Evolutionary conservation across 2,797 vertebrate genomes (phyloP).

Genomic region (Cossypha polioptera): DNA sequence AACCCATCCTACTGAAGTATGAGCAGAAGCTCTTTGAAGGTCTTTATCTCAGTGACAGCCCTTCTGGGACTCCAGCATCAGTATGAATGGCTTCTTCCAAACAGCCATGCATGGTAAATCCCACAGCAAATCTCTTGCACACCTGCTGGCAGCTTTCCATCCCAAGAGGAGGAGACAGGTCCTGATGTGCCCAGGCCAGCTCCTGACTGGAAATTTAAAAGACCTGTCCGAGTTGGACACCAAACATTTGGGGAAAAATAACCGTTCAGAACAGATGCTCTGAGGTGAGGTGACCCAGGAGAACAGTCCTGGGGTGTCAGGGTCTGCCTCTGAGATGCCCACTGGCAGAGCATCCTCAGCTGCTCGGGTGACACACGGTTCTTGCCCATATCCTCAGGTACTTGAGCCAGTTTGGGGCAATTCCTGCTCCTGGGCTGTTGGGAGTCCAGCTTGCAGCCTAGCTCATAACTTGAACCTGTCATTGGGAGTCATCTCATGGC

Average conservation of each 20-base stretch:
- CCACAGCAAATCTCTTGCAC: background rate
- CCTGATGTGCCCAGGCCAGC: background rate
- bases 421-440: background rate
- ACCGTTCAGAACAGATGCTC: background rate
- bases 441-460: background rate
- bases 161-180: background rate
- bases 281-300: background rate
- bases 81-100: background rate
- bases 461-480: background rate
- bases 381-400: fast-evolving
- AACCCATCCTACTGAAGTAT: background rate
- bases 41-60: background rate
- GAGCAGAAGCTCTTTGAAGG: background rate
- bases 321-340: background rate
- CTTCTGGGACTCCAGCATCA: background rate
- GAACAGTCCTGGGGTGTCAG: background rate
- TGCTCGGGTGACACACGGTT: fast-evolving
- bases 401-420: background rate
- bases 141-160: background rate
- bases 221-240: background rate
- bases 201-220: background rate
- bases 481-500: background rate
- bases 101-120: background rate
- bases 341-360: background rate
- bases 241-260: background rate